A percentile compares a stretch with the other conserved stretches of the same genome.
phyloP scores from a whole-genome alignment of 2,888 invertebrate genomes.

The Clepsis dumicolana region DNA sequence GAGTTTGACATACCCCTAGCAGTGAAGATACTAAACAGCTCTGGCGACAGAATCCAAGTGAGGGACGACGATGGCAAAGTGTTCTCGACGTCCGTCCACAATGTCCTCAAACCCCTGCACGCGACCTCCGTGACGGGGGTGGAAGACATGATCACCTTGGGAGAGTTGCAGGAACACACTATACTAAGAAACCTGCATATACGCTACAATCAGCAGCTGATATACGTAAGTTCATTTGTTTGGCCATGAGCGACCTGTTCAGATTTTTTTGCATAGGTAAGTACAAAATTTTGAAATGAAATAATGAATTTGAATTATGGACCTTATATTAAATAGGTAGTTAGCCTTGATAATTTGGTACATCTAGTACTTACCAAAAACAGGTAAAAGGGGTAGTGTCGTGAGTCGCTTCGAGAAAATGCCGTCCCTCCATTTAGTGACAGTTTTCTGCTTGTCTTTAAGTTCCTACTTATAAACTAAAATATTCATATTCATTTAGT shows the following conservation, averaged over 20 bases:
- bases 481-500: too few relatives aligned
- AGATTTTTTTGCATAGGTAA: background rate
- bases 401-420: too few relatives aligned
- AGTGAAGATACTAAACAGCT: conserved; percentile 92
- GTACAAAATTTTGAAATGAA: too few relatives aligned
- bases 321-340: background rate
- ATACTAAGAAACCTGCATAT: conserved; percentile 96
- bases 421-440: too few relatives aligned
- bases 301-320: too few relatives aligned
- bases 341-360: too few relatives aligned
- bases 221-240: conserved; percentile 92
- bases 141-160: conserved; percentile 98
- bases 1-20: conserved; percentile 96
- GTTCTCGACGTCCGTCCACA: conserved; percentile 84
- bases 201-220: conserved; percentile 94
- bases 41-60: conserved; percentile 91
- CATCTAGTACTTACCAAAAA: too few relatives aligned
- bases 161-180: conserved; percentile 97
- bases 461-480: too few relatives aligned
- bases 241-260: background rate
- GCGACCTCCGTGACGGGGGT: conserved; percentile 92
- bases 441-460: too few relatives aligned
- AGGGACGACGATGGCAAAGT: conserved; percentile 94
- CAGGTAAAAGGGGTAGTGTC: too few relatives aligned
- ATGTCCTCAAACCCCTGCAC: conserved; percentile 91